Base-by-base conservation (phyloP, 2,888 invertebrate species). In the Portevinia maculata region DNA sequence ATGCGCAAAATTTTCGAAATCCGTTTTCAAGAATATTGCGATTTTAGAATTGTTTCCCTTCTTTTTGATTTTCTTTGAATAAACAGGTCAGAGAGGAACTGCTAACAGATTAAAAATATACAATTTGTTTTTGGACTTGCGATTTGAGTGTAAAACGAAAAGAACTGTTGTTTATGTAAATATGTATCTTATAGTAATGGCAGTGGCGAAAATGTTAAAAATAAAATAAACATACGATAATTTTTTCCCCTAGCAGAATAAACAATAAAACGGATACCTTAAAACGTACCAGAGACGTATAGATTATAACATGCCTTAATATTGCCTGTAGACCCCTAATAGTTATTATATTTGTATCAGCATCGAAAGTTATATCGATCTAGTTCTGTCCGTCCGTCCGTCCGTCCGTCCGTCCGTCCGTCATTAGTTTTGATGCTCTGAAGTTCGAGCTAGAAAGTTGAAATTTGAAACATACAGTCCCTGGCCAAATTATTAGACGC, bases 1-100 rank as follows among this genome's bases (percentile, higher is more conserved):
- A 71, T 73, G 83, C 78, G 83, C 83, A 83, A 83, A 83, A 60
- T 83, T 30, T 60, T 60, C 39, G 5, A 64, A 62, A 71, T 44
- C 8, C n/a, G 21, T 62, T 73, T 60, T 65, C 41, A 32, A 34
- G 65, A 67, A 65, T 52, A 19, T 52, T 52, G 59, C 57, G 37
- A 70, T 65, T 59, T 65, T 28, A 30, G n/a, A 21, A 13, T 6
- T 39, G 13, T 39, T 44, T 44, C n/a, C n/a, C n/a, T 44, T 39
- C 44, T 1, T 48, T 28, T 6, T 24, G 6, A 37, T 70, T 17
- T n/a, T 50, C 28, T 19, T 39, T 13, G 11, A 30, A 17, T 79
- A 79, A 79, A 79, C 75, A 79, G 41, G 44, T 70, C 62, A 60
- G 21, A 52, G 53, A 37, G 48, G 48, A 64, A 44, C 53, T 57